Base-by-base conservation (phyloP, 2,888 invertebrate genomes). In the Stramonita haemastoma region DNA sequence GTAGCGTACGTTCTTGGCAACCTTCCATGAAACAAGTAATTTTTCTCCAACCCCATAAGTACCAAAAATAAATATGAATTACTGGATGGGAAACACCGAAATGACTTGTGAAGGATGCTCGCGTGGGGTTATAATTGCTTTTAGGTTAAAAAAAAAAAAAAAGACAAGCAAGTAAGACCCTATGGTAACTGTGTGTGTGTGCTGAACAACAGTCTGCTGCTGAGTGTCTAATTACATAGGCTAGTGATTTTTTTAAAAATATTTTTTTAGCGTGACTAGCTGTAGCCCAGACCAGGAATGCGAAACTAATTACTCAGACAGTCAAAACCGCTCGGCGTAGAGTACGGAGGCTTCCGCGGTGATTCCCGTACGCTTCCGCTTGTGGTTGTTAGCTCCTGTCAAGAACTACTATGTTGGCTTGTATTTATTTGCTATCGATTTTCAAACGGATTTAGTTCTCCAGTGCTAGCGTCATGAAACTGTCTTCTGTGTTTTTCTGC, bases 301-400 rank as follows among this genome's bases (percentile, higher is more conserved):
- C 81, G 81, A 83, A 83, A 83, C 81, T 83, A 83, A 83, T 36
- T 83, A 46, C 81, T 83, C 8, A 22, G 8, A 13, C 8, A 46
- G 26, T 19, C 22, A 6, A 46, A 46, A 26, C 5, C n/a, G 2
- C 73, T 73, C 22, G 2, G 29, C 26, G 11, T 19, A 22, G 19
- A 8, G 26, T 36, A 13, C 46, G 11, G 8, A 26, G 19, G 36
- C 46, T 26, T 22, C 81, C 81, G 81, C 81, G 81, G 81, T 83
- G 81, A 19, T 83, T 83, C 81, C 29, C 29, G 81, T 46, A 83
- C 26, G 81, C 81, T 83, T 83, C 81, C 81, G 81, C 46, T 46
- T 83, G 81, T 83, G 46, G 1, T 36, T 22, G 26, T 22, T 22
- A 26, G 11, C 26, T 17, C 29, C 26, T 2, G 22, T 60, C 60